Conservation (phyloP, 2,888 invertebrate species). For the Temnothorax rugatulus region DNA sequence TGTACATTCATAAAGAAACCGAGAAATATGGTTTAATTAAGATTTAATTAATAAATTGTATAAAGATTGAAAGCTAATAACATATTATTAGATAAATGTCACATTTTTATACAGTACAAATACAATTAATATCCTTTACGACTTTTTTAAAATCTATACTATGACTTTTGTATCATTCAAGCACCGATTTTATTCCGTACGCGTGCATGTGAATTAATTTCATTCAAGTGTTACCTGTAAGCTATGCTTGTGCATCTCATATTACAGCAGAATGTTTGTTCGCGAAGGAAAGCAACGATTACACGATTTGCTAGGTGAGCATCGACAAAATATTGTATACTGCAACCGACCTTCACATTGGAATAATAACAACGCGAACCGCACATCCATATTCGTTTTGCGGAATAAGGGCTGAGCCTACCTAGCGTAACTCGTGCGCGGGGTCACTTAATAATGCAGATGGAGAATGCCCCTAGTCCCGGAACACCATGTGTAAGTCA, state of each 20-base stretch:
- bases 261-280: background rate
- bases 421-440: slow-evolving; percentile 72
- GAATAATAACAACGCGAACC: slow-evolving; percentile 65
- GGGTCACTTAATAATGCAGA: slow-evolving; percentile 82
- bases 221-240: background rate
- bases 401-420: slow-evolving; percentile 67
- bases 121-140: background rate
- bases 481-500: slow-evolving; percentile 82
- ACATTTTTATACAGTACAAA: background rate
- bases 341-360: slow-evolving; percentile 31
- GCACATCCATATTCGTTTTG: slow-evolving; percentile 73
- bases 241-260: background rate
- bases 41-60: slow-evolving; percentile 16
- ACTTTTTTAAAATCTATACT: background rate
- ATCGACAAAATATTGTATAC: slow-evolving; percentile 58
- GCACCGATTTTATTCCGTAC: background rate
- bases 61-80: background rate
- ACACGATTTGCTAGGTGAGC: slow-evolving; percentile 22
- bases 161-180: background rate
- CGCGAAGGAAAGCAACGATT: slow-evolving; percentile 20
- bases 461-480: slow-evolving; percentile 79
- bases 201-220: background rate
- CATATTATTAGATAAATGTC: background rate
- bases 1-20: slow-evolving; percentile 38
- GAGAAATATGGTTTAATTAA: slow-evolving; percentile 21